Evolutionary conservation across 2,797 vertebrate genomes (phyloP).

Genomic region (Notamacropus eugenii): DNA sequence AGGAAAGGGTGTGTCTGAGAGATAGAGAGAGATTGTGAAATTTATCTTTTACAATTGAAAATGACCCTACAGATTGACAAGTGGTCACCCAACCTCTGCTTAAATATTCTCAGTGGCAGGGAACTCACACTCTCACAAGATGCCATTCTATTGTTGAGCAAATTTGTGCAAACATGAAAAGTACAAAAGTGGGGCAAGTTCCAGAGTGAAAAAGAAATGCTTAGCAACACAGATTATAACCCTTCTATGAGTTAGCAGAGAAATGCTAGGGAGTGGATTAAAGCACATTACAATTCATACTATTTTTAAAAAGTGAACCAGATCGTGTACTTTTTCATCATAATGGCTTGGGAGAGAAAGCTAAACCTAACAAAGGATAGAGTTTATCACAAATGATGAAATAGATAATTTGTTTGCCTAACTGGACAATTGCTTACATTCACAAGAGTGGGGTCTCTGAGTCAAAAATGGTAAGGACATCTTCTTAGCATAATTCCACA

Average conservation of each 20-base stretch:
- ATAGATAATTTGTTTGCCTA: neutral
- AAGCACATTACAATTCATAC: neutral
- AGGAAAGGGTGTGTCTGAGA: neutral
- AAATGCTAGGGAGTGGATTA: neutral
- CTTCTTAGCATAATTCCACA: neutral
- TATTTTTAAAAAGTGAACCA: neutral
- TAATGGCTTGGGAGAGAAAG: neutral
- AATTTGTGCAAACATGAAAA: neutral
- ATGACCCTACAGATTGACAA: neutral
- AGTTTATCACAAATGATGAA: neutral
- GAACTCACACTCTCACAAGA: neutral
- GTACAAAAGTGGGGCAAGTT: neutral
- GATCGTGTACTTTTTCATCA: neutral
- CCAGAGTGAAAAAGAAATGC: neutral
- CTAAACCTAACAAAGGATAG: neutral
- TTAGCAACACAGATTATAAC: neutral
- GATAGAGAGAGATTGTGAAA: neutral
- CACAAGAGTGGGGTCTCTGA: neutral
- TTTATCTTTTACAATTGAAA: neutral
- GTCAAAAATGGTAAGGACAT: neutral
- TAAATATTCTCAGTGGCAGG: neutral
- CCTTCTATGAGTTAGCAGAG: neutral
- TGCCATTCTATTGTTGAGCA: neutral
- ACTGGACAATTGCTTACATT: neutral
- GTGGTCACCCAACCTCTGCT: neutral